These are phyloP conservation scores for Bombus consobrinus DNA, from an alignment of 1,140 invertebrate genomes.

Conservation along the genomic window DNA sequence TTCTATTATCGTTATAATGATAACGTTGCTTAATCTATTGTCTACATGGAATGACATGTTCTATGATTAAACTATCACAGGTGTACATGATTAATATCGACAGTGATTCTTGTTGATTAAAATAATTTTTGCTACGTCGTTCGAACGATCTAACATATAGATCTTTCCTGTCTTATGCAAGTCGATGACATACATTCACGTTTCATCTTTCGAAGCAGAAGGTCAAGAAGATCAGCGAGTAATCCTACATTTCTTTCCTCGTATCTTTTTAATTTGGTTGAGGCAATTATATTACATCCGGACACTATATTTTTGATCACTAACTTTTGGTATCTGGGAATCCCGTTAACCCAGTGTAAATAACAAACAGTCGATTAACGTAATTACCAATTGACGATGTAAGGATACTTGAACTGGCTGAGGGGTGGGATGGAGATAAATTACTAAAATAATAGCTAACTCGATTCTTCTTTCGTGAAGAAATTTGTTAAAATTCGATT, in stretches of 20 bases:
- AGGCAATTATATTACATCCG: background rate
- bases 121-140: background rate
- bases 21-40: background rate
- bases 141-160: background rate
- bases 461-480: background rate
- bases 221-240: background rate
- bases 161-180: background rate
- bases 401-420: background rate
- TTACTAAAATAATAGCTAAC: conserved; percentile 26
- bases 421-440: conserved; percentile 15
- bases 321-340: conserved; percentile 9
- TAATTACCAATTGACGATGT: conserved; percentile 3
- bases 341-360: conserved; percentile 25
- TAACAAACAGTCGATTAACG: conserved; percentile 10
- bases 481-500: background rate
- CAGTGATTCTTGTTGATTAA: background rate
- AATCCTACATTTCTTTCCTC: background rate
- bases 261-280: conserved; percentile 9
- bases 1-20: background rate
- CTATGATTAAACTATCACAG: background rate
- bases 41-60: background rate
- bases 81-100: background rate
- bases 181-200: background rate
- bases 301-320: background rate
- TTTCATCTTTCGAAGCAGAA: background rate